Conservation (phyloP, 2,888 invertebrate species). For the Leptopilina myrica region DNA sequence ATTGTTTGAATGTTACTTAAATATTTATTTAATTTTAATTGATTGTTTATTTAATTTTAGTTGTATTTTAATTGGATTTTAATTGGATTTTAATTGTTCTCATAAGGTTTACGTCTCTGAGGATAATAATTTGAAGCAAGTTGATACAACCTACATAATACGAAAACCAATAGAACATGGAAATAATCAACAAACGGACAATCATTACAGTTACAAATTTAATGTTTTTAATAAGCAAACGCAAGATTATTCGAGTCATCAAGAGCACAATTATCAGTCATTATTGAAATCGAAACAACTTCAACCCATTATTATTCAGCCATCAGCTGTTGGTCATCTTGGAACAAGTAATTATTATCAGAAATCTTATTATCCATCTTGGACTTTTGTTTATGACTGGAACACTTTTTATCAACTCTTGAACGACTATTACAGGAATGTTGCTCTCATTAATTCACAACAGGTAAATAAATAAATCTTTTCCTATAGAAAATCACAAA, state of each 20-base stretch:
- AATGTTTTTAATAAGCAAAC: conserved; percentile 55
- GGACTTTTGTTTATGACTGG: conserved; percentile 66
- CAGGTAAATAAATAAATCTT: conserved; percentile 57
- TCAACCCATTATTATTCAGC: conserved; percentile 62
- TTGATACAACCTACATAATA: conserved; percentile 81
- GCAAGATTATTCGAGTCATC: conserved; percentile 58
- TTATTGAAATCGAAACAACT: conserved; percentile 58
- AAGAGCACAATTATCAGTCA: conserved; percentile 41
- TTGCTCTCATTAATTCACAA: conserved; percentile 64
- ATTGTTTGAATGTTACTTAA: too few species aligned
- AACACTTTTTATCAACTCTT: conserved; percentile 60
- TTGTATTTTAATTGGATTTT: background rate
- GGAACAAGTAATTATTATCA: conserved; percentile 49
- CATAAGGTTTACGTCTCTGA: conserved; percentile 77
- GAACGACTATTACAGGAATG: conserved; percentile 61
- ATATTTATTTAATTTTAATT: too few species aligned
- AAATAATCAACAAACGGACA: conserved; percentile 28
- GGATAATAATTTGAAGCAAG: conserved; percentile 77
- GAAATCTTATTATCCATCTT: conserved; percentile 57
- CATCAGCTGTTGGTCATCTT: conserved; percentile 62
- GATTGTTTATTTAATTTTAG: background rate
- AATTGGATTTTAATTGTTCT: background rate
- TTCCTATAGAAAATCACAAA: background rate
- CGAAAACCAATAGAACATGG: conserved; percentile 70
- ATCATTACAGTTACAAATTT: conserved; percentile 36